Conservation (phyloP, 2,113 vertebrate species). For the Eleginops maclovinus region DNA sequence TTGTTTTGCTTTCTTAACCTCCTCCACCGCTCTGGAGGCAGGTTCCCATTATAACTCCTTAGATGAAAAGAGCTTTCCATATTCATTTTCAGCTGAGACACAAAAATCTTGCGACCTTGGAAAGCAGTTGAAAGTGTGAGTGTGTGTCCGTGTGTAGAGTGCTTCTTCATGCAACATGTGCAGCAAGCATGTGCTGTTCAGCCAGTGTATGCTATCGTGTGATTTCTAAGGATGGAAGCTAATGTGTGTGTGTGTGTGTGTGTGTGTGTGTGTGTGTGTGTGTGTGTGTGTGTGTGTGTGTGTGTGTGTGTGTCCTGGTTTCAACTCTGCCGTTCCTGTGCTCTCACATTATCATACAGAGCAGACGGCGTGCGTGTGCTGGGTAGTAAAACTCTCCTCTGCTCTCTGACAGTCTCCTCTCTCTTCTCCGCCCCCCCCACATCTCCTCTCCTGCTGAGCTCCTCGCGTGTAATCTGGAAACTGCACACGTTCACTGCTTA, state of each 20-base stretch:
- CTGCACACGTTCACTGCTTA: slow-evolving; percentile 78
- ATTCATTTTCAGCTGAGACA: slow-evolving; percentile 44
- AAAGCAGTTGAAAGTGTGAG: slow-evolving; percentile 41
- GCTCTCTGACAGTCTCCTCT: slow-evolving; percentile 62
- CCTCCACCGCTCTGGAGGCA: slow-evolving; percentile 50
- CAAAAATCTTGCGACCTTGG: slow-evolving; percentile 63
- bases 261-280: slow-evolving; percentile 16
- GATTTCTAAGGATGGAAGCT: slow-evolving; percentile 39
- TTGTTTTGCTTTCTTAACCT: slow-evolving; percentile 33
- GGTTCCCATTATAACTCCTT: slow-evolving; percentile 55
- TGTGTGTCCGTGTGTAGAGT: not conserved
- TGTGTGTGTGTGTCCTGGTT: slow-evolving; percentile 71
- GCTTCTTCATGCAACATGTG: slow-evolving; percentile 3
- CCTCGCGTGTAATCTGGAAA: slow-evolving; percentile 77
- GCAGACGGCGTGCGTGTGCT: slow-evolving; percentile 84
- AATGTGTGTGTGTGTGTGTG: not conserved
- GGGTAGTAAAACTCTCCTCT: slow-evolving; percentile 82
- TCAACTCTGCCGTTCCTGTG: slow-evolving; percentile 74
- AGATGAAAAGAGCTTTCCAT: slow-evolving; percentile 50
- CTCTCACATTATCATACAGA: slow-evolving; percentile 84
- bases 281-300: slow-evolving; percentile 24
- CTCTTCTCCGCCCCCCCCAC: slow-evolving; percentile 31
- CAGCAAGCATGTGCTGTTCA: slow-evolving; percentile 21
- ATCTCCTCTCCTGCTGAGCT: slow-evolving; percentile 74
- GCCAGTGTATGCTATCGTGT: slow-evolving; percentile 7